Base-by-base conservation (phyloP, 2,797 vertebrate species). In the Hemibagrus guttatus region DNA sequence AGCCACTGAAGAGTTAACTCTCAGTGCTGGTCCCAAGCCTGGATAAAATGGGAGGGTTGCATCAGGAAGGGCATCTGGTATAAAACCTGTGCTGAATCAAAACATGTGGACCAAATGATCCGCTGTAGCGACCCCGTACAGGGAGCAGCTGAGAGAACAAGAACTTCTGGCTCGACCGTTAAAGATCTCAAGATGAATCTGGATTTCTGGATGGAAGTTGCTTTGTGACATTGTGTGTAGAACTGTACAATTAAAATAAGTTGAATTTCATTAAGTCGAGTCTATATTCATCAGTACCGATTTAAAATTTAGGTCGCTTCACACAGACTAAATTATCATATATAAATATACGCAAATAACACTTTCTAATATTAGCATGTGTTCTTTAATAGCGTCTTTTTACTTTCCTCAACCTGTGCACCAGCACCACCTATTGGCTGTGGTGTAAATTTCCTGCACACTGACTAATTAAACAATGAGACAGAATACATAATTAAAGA, bases 401-500 rank as follows among this genome's bases (percentile, higher is more conserved):
- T 6, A 26, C 13, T 17, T n/a, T 63, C 58, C n/a, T 46, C 7
- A 46, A 28, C 19, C 79, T 46, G 0, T 46, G 23, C 79, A 49
- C 59, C 7, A n/a, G 5, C 59, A n/a, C 80, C 85, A 19, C 59
- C 85, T 83, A 39, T 31, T 28, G 85, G 46, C 19, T 52, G 4
- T 39, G 1, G 3, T 23, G 0, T 54, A n/a, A 11, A 6, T 26
- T 11, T 16, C 35, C 2, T 19, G 7, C 14, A 81, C 16, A 39
- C 0, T 17, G 14, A 75, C 21, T n/a, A n/a, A n/a, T 56, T 31
- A 71, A 35, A 39, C n/a, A 64, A 72, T 59, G 12, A 52, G n/a
- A 17, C 2, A 19, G 54, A 63, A 74, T 61, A 35, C 26, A 86
- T 28, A 35, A 86, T 75, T 82, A 86, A 56, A 39, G 12, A 26